Evolutionary conservation across 2,113 vertebrate species (phyloP), one percentile per base, ranked within the genome.

Genomic region (Xenopus laevis): DNA sequence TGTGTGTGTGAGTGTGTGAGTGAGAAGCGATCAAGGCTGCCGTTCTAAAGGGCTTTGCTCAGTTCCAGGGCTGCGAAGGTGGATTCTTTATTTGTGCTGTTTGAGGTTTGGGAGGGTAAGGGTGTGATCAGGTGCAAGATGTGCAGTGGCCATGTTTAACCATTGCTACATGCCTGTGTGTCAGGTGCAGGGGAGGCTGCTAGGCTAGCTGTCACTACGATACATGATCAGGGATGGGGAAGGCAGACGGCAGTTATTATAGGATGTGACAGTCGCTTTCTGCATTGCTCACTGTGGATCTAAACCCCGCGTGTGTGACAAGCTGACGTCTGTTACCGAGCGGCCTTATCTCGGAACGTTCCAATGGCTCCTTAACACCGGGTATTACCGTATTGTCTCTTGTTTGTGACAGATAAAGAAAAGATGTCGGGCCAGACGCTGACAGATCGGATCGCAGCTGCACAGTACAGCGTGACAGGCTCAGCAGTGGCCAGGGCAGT

Each of bases 391-490:
- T 44, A 12, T 63, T 76, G 66, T 76, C 12, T 68, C 65, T 75
- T 69, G 58, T 79, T 86, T 71, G 74, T 82, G 21, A 79, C 66
- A 57, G 61, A 79, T 52, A n/a, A 47, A 47, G 79, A 88, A 91
- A 96, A 97, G 93, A 98, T 98, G 96, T 98, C 96, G 90, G 96
- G 96, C 82, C 96, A 98, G 82, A 98, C 95, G 86, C 94, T 98
- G 86, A 98, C 95, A 78, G 96, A 98, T 91, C 94, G 96, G 88
- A 98, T 98, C 85, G 96, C 96, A 79, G 96, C 96, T 81, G 96
- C 96, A 87, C 96, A 98, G 84, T 96, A 98, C 92, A 95, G 95
- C 86, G 94, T 98, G 80, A 97, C 95, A 68, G 96, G 96, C 86
- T 98, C 96, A 8, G 95, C 96, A 71, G 95, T 98, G 72, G 95